Base-by-base conservation (phyloP, 2,113 vertebrate genomes). In the Lepus americanus region DNA sequence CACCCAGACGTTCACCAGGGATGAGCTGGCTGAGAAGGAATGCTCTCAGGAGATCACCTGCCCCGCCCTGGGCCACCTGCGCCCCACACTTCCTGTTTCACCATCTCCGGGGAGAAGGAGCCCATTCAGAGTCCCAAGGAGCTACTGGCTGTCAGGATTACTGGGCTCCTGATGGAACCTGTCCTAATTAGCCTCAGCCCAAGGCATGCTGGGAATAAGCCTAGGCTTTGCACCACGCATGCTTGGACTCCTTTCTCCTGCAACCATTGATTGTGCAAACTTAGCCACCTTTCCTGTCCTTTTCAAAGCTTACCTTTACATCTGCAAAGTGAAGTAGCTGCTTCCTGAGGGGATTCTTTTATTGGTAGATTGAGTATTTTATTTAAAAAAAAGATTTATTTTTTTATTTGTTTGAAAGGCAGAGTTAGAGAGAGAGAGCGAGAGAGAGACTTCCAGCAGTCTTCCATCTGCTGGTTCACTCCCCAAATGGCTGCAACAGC, bases 191-290 rank as follows among this genome's bases (percentile, higher is more conserved):
- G 13, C 51, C 36, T 63, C 70, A 72, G 51, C 69, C 76, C 27
- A 36, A 73, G 55, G 53, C 31, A 85, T 27, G 27, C 36, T 31
- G 49, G 19, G 49, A 84, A 11, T 16, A 16, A 61, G 8, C 59
- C 9, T 9, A 51, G 12, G 19, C 16, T 25, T 16, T 0, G 5
- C 27, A 0, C 55, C 14, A 10, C 19, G 39, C 0, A 27, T 19
- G 33, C 6, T 23, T 17, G 36, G 19, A 29, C 25, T 12, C 11
- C 39, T 88, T 79, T 69, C 33, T 69, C 31, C 51, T 61, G 33
- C 6, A 22, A n/a, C 33, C 82, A 16, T 69, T 63, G 11, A 29
- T 16, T 53, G 19, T 51, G 1, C 27, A 10, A 66, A 25, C n/a
- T 53, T 36, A 13, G 22, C 59, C 73, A 89, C 61, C 19, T 69